Evolutionary conservation across 2,113 vertebrate genomes (phyloP).

Genomic region (Ptilorrhoa leucosticta): DNA sequence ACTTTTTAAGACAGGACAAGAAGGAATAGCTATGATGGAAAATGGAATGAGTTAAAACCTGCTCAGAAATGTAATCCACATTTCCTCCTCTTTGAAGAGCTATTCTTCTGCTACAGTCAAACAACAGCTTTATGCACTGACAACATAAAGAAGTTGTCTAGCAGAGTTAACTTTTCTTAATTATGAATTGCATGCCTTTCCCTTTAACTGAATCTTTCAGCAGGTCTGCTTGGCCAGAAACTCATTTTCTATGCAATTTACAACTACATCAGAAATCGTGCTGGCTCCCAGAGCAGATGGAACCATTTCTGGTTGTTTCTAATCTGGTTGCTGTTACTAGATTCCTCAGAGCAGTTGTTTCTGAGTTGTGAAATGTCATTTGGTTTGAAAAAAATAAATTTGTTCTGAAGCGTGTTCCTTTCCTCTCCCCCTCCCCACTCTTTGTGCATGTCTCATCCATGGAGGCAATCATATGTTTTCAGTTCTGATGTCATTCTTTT

Average conservation of each 20-base stretch:
- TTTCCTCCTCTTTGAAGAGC: background rate
- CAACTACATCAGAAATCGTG: background rate
- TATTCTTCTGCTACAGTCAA: background rate
- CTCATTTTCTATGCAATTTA: background rate
- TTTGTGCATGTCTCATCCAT: background rate
- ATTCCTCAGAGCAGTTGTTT: constrained; percentile 26
- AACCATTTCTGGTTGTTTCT: constrained; percentile 28
- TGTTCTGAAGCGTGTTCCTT: background rate
- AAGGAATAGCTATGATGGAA: background rate
- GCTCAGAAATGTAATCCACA: background rate
- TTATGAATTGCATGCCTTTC: background rate
- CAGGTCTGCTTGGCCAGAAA: background rate
- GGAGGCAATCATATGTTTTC: constrained; percentile 21
- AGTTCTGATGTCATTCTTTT: constrained; percentile 35
- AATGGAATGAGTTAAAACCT: background rate
- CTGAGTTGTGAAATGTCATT: background rate
- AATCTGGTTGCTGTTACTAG: constrained; percentile 32
- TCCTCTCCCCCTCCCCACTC: background rate
- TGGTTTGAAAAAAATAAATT: constrained; percentile 5
- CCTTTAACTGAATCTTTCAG: background rate
- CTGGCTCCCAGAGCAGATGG: background rate
- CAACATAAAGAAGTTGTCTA: background rate
- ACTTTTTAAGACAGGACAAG: background rate
- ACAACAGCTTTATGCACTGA: background rate
- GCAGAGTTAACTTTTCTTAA: background rate